A percentile compares a stretch with the other conserved stretches of the same genome.
phyloP scores from a whole-genome alignment of 2,797 vertebrate genomes.

The Gambelia wislizenii region DNA sequence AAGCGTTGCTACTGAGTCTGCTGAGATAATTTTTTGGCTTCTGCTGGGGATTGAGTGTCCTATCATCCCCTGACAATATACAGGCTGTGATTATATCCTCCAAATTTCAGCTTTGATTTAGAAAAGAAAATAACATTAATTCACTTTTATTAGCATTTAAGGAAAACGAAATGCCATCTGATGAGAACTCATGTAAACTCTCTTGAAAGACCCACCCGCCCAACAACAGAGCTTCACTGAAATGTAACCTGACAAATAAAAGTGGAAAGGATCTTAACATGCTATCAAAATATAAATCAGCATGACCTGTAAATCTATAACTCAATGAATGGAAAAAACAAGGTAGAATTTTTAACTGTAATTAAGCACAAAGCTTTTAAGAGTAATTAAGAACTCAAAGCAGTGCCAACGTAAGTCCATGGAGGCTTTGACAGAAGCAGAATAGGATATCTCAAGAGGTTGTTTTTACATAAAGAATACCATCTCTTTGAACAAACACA shows the following conservation, averaged over 20 bases:
- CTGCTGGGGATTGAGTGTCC: no score
- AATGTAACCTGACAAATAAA: constrained; percentile 9
- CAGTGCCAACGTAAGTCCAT: constrained; percentile 2
- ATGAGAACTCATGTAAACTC: neutral
- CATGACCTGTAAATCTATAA: neutral
- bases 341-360: neutral
- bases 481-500: neutral
- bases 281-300: neutral
- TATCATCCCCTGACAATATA: no score
- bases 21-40: no score
- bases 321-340: neutral
- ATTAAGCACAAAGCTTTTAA: constrained; percentile 13
- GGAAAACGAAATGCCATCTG: neutral
- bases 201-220: neutral
- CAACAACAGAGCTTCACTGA: neutral
- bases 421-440: constrained; percentile 4
- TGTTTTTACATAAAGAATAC: neutral
- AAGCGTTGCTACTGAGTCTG: no score
- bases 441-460: constrained; percentile 2
- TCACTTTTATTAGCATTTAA: neutral
- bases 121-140: neutral
- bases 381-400: neutral
- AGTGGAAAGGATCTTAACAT: neutral
- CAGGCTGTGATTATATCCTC: neutral
- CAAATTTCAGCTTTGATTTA: neutral